Evolutionary conservation across 2,888 invertebrate genomes (phyloP), one percentile per base, ranked within the genome.

Genomic region (Boloria selene): DNA sequence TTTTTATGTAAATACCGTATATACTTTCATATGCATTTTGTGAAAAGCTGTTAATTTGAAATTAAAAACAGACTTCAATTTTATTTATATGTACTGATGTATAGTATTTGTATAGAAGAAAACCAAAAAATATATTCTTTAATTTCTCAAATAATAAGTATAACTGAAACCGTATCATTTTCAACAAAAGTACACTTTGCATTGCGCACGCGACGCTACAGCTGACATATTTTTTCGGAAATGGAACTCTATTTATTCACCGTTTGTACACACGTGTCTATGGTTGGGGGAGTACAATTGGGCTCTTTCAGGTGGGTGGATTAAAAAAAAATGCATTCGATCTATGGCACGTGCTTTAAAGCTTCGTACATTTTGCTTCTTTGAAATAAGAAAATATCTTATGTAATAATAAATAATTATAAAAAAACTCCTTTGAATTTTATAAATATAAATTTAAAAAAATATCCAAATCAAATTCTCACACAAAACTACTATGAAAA

Each of bases 241-340:
- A 16, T 31, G 4, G 45, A 55, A 18, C 13, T 26, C 52, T 61
- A 68, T 58, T 56, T 61, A 18, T 44, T 44, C 18, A 14, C 0
- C 44, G 45, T 38, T 47, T 17, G 17, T 45, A 14, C 55, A 44
- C 66, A 55, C 69, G 69, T 69, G 67, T 61, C 65, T 64, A 54
- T 59, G 38, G 64, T 61, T 64, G 68, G 68, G 68, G 65, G 70
- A 70, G 70, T 60, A 70, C 65, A 68, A 70, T 65, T 54, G 66
- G 44, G 45, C 47, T 50, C 65, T 60, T 65, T 65, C 65, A 62
- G 62, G 65, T 65, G 64, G 63, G 59, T 31, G 58, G 62, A 45
- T 59, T 59, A 16, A 45, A 56, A 56, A n/a, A 56, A 17, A 49
- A 26, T 17, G 26, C 49, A 17, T 59, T 31, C 50, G 31, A 38